Base-by-base conservation (phyloP, 1,140 invertebrate genomes). In the Dysdera silvatica region DNA sequence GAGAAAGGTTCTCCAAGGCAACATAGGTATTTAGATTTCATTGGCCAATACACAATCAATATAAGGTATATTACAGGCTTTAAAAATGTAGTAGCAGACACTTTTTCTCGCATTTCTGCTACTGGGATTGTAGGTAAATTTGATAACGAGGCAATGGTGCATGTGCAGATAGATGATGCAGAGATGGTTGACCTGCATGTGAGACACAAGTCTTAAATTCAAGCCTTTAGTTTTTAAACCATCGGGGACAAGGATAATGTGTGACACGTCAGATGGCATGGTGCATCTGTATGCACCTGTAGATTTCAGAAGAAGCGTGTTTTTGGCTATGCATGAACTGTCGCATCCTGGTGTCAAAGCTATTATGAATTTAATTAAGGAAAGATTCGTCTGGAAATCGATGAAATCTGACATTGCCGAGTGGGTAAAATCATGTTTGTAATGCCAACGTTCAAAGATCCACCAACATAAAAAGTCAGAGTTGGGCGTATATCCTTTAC, bases 31-130 rank as follows among this genome's bases (percentile, higher is more conserved):
- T 55, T 78, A 0, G 70, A 77, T 54, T 74, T 62, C 29, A 75
- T 79, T 14, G 57, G 68, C 0, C 74, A 76, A 65, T 77, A 73
- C 56, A 72, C 72, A 0, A 74, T 72, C 0, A 65, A 75, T 26
- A 74, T 78, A 29, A 31, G 60, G 16, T 70, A 77, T 61, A 67
- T 78, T 20, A 23, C 65, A 2, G 76, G 78, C 10, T 51, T 61
- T 1, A 61, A 72, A 3, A 78, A 79, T 47, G 48, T 53, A 26
- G 37, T 63, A 8, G 61, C 61, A 1, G 61, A 64, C 61, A 7
- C 61, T 1, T 32, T 63, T 5, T 65, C 61, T 10, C 49, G 57
- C 23, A 32, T 61, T 18, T 14, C 32, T 23, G 4, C 4, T 18
- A 47, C 7, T 2, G 2, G 18, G 2, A 20, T 26, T 18, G n/a